phyloP scores from a whole-genome alignment of 2,888 invertebrate species.

The Drosophila merina region DNA sequence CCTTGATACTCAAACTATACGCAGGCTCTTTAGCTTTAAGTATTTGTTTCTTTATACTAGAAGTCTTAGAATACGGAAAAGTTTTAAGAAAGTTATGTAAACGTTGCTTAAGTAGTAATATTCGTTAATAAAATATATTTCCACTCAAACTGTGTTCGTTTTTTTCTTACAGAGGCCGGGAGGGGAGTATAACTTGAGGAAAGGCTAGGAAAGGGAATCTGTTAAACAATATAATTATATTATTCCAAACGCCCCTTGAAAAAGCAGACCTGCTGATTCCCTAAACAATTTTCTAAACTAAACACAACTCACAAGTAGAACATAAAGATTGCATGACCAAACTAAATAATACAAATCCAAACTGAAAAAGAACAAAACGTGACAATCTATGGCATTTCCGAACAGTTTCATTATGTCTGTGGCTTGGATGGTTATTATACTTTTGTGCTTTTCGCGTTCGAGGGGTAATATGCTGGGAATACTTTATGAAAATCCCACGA shows the following conservation, averaged over 20 bases:
- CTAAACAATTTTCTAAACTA: not conserved
- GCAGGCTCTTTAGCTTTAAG: not conserved
- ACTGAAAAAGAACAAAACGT: not conserved
- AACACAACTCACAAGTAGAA: not conserved
- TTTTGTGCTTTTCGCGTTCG: not conserved
- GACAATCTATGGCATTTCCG: not conserved
- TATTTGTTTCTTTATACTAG: constrained; percentile 23
- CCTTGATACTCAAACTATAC: constrained; percentile 39
- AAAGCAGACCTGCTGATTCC: not conserved
- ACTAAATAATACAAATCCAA: not conserved
- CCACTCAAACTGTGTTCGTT: too few relatives aligned
- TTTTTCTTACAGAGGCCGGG: too few relatives aligned
- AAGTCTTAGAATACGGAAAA: constrained; percentile 4
- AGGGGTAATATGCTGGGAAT: not conserved
- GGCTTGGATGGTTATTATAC: constrained; percentile 5
- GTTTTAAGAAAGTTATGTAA: not conserved
- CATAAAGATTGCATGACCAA: constrained; percentile 6
- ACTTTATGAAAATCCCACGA: not conserved
- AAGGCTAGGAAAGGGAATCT: too few relatives aligned
- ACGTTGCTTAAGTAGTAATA: not conserved
- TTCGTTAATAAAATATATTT: too few relatives aligned
- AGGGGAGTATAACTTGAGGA: too few relatives aligned
- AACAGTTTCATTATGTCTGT: constrained; percentile 14
- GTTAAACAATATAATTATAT: too few relatives aligned
- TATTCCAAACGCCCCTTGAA: too few relatives aligned